Conservation (phyloP, 2,113 vertebrate species). For the Nyctereutes procyonoides region DNA sequence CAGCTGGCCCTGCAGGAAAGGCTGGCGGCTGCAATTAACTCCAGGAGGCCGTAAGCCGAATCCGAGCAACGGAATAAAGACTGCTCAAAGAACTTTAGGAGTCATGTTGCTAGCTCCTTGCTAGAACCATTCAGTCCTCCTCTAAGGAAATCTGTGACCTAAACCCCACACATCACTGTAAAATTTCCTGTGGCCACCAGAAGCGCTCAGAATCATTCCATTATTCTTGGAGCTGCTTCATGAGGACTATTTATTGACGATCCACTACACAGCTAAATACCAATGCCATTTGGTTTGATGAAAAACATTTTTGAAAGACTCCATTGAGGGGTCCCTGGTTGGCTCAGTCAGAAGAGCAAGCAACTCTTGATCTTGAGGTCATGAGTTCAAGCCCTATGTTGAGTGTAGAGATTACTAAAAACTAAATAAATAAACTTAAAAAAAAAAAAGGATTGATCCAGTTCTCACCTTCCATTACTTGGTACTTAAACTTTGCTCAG, state of each 20-base stretch:
- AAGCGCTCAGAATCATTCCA: not conserved
- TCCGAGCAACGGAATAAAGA: slow-evolving; percentile 39
- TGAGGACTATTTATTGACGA: not conserved
- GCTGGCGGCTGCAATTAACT: slow-evolving; percentile 61
- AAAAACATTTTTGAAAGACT: not conserved
- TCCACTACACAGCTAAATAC: not conserved
- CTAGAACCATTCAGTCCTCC: not conserved
- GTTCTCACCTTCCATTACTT: not conserved
- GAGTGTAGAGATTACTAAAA: not conserved
- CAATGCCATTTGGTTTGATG: not conserved
- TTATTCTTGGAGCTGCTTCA: not conserved
- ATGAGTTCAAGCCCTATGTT: not conserved
- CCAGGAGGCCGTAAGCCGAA: slow-evolving; percentile 32
- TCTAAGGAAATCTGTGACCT: slow-evolving; percentile 18
- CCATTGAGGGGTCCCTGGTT: not conserved
- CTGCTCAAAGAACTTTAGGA: slow-evolving; percentile 16
- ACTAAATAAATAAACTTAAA: not conserved
- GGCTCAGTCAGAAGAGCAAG: not conserved
- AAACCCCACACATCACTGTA: not conserved
- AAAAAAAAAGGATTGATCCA: not conserved
- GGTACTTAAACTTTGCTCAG: not conserved
- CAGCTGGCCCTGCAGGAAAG: slow-evolving; percentile 64
- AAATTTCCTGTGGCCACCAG: not conserved
- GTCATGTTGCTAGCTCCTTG: slow-evolving; percentile 9
- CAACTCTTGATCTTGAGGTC: not conserved